Evolutionary conservation across 2,888 invertebrate species (phyloP), one percentile per base, ranked within the genome.

Genomic region (Trypoxylon attenuatum): DNA sequence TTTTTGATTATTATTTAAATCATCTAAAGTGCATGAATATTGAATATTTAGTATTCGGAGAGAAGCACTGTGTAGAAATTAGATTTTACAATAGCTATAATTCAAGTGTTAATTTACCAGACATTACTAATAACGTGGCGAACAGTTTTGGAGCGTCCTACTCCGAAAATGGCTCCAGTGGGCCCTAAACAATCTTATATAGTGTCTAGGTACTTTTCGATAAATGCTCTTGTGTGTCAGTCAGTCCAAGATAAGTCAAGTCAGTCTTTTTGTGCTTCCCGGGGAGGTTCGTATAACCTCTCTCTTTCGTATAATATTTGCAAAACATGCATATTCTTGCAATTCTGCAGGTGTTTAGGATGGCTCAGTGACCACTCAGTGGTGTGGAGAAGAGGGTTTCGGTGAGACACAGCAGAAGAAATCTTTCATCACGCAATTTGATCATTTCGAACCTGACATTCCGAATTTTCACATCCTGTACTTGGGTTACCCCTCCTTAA

Each of bases 231-330:
- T n/a, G n/a, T n/a, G n/a, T n/a, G n/a, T n/a, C n/a, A n/a, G n/a
- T n/a, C n/a, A n/a, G n/a, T n/a, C n/a, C n/a, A n/a, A n/a, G n/a
- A n/a, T n/a, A n/a, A n/a, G n/a, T n/a, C n/a, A n/a, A n/a, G 46
- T 51, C 45, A 53, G 54, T 52, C 45, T 56, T 53, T n/a, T 59
- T 62, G 56, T 54, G 56, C 57, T 69, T 73, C 77, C 75, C 69
- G 77, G 62, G 68, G 68, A 63, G 64, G 69, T 72, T 74, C 55
- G 50, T 68, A 69, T 78, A 77, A 77, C 78, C 77, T 77, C 63
- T 61, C 49, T 56, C 29, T 59, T 43, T 62, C 42, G 33, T 8
- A 27, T 10, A 43, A 66, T 61, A 69, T 55, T 62, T 53, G 25
- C 23, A 56, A 58, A 55, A 55, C 39, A 49, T 60, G 55, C 15